These are phyloP conservation scores for Hydropsyche tenuis DNA, from an alignment of 1,140 invertebrate species.

Conservation along the genomic window DNA sequence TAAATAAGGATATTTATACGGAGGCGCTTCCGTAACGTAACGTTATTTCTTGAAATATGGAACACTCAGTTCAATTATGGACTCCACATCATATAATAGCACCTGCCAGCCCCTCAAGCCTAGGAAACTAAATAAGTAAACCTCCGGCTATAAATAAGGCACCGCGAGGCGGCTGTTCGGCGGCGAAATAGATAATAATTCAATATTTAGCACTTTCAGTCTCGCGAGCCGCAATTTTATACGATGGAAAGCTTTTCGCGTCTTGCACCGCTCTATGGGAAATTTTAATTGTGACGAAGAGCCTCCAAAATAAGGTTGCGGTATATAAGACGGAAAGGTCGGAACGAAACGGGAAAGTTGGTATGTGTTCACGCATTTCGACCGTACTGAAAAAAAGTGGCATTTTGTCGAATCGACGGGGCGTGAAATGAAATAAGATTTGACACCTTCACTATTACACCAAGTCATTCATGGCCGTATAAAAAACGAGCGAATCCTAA, in stretches of 20 bases:
- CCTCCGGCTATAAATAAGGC: constrained; percentile 17
- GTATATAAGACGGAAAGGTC: too few species aligned
- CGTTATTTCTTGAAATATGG: constrained; percentile 28
- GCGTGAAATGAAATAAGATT: constrained; percentile 34
- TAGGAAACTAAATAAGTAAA: constrained; percentile 18
- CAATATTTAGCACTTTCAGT: constrained; percentile 15
- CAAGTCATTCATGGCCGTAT: background rate
- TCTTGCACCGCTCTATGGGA: too few species aligned
- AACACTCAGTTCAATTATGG: constrained; percentile 28
- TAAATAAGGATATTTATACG: constrained; percentile 15
- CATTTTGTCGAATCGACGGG: constrained; percentile 22
- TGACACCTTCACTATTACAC: constrained; percentile 9
- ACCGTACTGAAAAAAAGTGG: background rate
- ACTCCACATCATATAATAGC: constrained; percentile 28
- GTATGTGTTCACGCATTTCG: too few species aligned
- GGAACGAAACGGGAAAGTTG: too few species aligned
- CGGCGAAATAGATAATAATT: constrained; percentile 23
- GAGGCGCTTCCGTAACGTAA: background rate
- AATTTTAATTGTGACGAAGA: constrained; percentile 2
- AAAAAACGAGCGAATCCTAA: too few species aligned
- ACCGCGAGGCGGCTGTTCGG: background rate
- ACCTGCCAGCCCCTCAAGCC: constrained; percentile 13
- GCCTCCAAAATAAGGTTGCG: background rate
- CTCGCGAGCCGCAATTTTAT: constrained; percentile 10
- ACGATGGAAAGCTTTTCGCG: background rate